Evolutionary conservation across 2,888 invertebrate species (phyloP), one percentile per base, ranked within the genome.

Genomic region (Cryptocephalus primarius): DNA sequence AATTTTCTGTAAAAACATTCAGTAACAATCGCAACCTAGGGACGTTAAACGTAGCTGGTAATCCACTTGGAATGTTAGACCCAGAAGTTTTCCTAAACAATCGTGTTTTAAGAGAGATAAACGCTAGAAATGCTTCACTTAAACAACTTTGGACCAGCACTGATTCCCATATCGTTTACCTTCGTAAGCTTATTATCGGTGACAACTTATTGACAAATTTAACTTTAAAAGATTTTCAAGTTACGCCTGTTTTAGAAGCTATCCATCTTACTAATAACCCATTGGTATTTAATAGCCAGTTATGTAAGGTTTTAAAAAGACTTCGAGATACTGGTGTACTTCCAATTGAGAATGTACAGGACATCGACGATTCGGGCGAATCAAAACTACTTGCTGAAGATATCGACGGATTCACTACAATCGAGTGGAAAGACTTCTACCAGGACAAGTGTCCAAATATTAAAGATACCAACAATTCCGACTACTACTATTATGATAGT

Each of bases 11-110:
- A 8, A 74, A 78, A 56, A 72, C 81, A 49, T 87, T 88, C 63
- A 74, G 74, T 55, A 77, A 81, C 51, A 86, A 85, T 54, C 74
- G 72, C 22, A 78, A 80, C 51, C 70, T 88, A 48, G 76, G 71
- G 31, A 80, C 76, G 66, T 67, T 88, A 9, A 82, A 78, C 60
- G 73, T 89, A 40, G 81, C 83, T 54, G 82, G 83, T 10, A 89
- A 88, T 67, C 82, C 82, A 1, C 71, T 88, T 48, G 52, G 48
- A 38, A 75, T 75, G 51, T 63, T 89, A 3, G 79, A 83, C 45
- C 77, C 82, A 1, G 75, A 79, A 47, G 73, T 84, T 2, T 88
- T 88, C 67, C 60, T 76, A 48, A 72, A 77, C 46, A 77, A 82
- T 33, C 76, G 75, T 6, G 71, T 76, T 53, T 72, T 88, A 22